phyloP scores from a whole-genome alignment of 2,888 invertebrate genomes.

The Caenorhabditis virilis region DNA sequence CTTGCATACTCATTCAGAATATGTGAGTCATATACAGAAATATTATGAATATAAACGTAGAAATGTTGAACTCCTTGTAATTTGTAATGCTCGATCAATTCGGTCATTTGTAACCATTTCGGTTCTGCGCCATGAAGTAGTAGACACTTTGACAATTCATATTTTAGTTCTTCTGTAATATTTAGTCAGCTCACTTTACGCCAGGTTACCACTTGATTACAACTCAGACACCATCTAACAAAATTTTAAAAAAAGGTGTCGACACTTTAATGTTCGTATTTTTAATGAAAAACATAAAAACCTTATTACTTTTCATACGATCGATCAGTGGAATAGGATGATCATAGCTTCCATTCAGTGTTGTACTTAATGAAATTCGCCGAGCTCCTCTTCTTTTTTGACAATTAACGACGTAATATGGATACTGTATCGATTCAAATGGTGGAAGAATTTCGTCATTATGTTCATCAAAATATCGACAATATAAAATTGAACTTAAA shows the following conservation, averaged over 20 bases:
- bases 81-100: constrained; percentile 23
- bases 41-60: constrained; percentile 13
- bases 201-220: too few species aligned
- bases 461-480: too few species aligned
- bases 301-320: background rate
- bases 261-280: background rate
- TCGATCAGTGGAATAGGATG: constrained; percentile 7
- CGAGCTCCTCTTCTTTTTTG: constrained; percentile 11
- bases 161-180: too few species aligned
- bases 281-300: constrained; percentile 3
- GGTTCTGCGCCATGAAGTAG: constrained; percentile 19
- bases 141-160: constrained; percentile 22
- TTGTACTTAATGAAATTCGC: constrained; percentile 17
- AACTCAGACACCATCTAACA: background rate
- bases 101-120: constrained; percentile 19
- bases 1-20: constrained; percentile 22
- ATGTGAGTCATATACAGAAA: constrained; percentile 6
- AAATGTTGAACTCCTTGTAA: constrained; percentile 17
- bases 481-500: too few species aligned
- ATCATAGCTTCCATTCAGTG: background rate
- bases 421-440: constrained; percentile 5
- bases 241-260: constrained; percentile 2
- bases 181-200: too few species aligned
- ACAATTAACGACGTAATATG: constrained; percentile 14
- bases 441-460: constrained; percentile 1